Base-by-base conservation (phyloP, 2,113 vertebrate species). In the Seriola rivoliana region DNA sequence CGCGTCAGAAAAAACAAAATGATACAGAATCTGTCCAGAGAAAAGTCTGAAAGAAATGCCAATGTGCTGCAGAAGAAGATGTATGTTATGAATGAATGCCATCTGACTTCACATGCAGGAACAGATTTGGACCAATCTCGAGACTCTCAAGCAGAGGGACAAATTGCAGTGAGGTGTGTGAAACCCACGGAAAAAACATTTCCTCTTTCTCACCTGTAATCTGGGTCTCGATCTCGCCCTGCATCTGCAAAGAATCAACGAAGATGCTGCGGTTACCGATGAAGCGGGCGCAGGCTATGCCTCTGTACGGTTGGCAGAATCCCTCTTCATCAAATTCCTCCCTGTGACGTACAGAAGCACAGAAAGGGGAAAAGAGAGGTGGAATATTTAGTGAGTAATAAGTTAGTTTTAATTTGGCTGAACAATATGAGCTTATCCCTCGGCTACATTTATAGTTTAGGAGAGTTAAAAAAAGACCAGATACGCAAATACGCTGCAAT, bases 181-280 rank as follows among this genome's bases (percentile, higher is more conserved):
- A 58, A 70, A 84, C 14, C 19, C 14, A 29, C 7, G 25, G 2
- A 42, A 2, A 19, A 29, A 2, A 8, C 3, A 7, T 3, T 8
- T 1, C 0, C 8, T 38, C 44, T 52, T 44, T 42, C 81, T 78
- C 86, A 99, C 98, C 98, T 96, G 98, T 99, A 66, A 99, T 99
- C 91, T 99, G 98, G 46, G 98, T 99, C 93, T 99, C 98, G 63
- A 99, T 99, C 87, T 99, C 98, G 0, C 98, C 98, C 89, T 99
- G 98, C 98, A 99, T 99, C 82, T 99, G 98, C 88, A 99, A 82
- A n/a, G 98, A 99, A 82, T 99, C 98, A 85, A 99, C 98, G 5
- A 97, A 99, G 90, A 99, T 97, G 73, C 97, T 99, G 72, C 97
- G 96, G 90, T 99, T 99, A 0, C 97, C 97, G 6, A 99, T 99